phyloP scores from a whole-genome alignment of 1,140 invertebrate genomes.

The Paraescarpia echinospica region DNA sequence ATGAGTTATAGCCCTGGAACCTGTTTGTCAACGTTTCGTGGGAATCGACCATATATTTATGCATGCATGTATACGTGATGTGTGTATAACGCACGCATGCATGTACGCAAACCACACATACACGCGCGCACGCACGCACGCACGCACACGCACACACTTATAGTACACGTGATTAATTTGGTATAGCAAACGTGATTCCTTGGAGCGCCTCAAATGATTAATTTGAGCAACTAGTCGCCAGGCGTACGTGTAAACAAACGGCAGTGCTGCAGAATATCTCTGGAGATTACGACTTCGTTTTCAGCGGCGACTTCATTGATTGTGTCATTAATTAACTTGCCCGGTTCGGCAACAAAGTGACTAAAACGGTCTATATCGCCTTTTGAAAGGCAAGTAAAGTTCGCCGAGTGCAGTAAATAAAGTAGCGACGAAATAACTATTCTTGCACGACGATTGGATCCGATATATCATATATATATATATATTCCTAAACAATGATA shows the following conservation, averaged over 20 bases:
- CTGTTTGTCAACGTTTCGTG: too few species aligned
- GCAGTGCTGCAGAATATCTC: not conserved
- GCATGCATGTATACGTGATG: not conserved
- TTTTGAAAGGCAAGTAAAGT: not conserved
- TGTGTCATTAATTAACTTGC: not conserved
- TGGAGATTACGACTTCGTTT: not conserved
- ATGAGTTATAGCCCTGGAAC: too few species aligned
- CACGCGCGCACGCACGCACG: too few species aligned
- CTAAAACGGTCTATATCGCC: too few species aligned
- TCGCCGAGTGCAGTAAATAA: not conserved
- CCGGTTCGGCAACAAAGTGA: not conserved
- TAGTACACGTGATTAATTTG: not conserved
- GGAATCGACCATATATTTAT: not conserved
- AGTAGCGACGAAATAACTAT: not conserved
- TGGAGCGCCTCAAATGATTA: not conserved
- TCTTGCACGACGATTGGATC: not conserved
- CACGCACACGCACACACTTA: too few species aligned
- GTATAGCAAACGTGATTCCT: not conserved
- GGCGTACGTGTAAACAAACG: not conserved
- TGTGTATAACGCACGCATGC: not conserved
- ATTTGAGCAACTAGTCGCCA: not conserved
- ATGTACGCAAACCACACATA: conserved; percentile 17
- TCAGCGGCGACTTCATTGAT: not conserved
- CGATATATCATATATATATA: not conserved
- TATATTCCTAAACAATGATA: not conserved